Base-by-base conservation (phyloP, 2,113 vertebrate species). In the Pterophyllum scalare region DNA sequence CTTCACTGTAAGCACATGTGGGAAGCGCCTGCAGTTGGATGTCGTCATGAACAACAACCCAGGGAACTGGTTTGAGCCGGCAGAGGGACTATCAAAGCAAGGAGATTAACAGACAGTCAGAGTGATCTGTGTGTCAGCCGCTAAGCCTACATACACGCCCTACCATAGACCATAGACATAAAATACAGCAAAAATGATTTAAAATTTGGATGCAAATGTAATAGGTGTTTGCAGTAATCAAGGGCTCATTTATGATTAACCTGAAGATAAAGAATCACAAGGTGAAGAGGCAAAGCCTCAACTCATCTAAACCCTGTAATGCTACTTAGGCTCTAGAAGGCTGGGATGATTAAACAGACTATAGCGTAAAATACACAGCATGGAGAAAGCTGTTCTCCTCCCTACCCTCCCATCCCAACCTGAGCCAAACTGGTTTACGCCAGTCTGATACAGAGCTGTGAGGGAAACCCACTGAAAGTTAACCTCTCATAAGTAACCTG, bases 371-470 rank as follows among this genome's bases (percentile, higher is more conserved):
- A 93, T 89, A 89, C 31, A 24, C 81, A 60, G 70, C 6, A 70
- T 11, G 5, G 59, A 75, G 65, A 82, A 59, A 81, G 74, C 67
- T 64, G 6, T 40, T 75, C 81, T 26, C 54, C 59, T 33, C n/a
- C 28, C 82, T 17, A 3, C 46, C 33, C 77, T 67, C 57, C 20
- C 61, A 15, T 22, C 43, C 60, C 75, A 67, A 64, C 79, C 91
- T 75, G 86, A 89, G 59, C 87, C 75, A 87, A 95, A 95, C 95
- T 93, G 94, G 95, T 95, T 96, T 77, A 10, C n/a, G 9, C 95
- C 85, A 79, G 95, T 95, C 83, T 87, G 81, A 26, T 31, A 46
- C 56, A 61, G 59, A 28, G 5, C 57, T 60, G 33, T 59, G 75
- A 81, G 87, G 88, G 82, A 89, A 92, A 85, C 85, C 87, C 80